phyloP scores from a whole-genome alignment of 2,113 vertebrate genomes.

The Dendropsophus ebraccatus region DNA sequence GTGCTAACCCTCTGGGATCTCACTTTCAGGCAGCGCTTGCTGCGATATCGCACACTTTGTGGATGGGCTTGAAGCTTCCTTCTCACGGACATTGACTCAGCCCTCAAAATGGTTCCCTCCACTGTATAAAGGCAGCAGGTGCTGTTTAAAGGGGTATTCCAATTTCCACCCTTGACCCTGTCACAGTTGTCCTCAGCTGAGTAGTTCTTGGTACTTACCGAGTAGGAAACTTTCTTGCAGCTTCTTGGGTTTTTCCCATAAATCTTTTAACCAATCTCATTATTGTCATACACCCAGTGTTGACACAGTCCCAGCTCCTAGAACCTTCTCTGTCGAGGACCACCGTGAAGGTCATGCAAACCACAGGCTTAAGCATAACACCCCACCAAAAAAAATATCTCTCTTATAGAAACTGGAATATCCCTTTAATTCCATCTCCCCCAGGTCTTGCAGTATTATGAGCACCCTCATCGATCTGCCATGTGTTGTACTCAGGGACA shows the following conservation, averaged over 20 bases:
- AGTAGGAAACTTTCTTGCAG: not conserved
- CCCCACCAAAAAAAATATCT: not conserved
- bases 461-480: not conserved
- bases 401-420: not conserved
- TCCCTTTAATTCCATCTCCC: not conserved
- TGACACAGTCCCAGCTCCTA: not conserved
- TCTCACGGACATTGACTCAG: not conserved
- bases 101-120: not conserved
- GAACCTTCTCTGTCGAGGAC: not conserved
- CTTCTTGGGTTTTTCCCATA: not conserved
- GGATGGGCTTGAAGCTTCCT: not conserved
- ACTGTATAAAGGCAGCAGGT: not conserved
- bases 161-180: not conserved
- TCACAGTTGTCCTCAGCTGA: not conserved
- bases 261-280: not conserved
- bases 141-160: conserved; percentile 4
- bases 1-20: not conserved
- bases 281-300: not conserved
- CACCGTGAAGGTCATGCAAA: not conserved
- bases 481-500: not conserved
- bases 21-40: not conserved
- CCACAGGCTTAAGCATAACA: not conserved
- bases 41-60: too few relatives aligned
- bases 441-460: not conserved
- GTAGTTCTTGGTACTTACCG: not conserved